phyloP scores from a whole-genome alignment of 2,113 vertebrate species.

The Rhombomys opimus region DNA sequence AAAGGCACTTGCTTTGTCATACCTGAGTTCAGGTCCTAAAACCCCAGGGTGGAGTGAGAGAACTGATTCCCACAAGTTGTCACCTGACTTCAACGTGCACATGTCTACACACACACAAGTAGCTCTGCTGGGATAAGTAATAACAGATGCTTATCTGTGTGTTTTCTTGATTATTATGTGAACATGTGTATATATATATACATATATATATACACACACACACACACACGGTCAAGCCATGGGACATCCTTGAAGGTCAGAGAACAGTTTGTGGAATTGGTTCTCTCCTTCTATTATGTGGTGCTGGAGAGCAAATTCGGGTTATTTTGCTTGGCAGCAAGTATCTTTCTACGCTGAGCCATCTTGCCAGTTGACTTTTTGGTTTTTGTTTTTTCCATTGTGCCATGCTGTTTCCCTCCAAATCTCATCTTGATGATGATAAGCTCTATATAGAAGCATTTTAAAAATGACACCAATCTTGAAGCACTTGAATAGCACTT shows the following conservation, averaged over 20 bases:
- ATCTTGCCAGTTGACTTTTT: not conserved
- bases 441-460: not conserved
- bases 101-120: not conserved
- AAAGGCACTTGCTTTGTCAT: not conserved
- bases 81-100: not conserved
- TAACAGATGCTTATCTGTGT: slow-evolving; percentile 10
- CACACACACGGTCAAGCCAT: not conserved
- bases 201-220: too few species aligned
- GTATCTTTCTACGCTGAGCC: too few species aligned
- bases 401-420: not conserved
- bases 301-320: not conserved
- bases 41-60: not conserved
- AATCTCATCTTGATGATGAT: not conserved
- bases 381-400: not conserved
- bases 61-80: not conserved
- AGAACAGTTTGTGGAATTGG: not conserved
- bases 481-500: not conserved
- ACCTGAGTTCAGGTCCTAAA: not conserved
- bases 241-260: not conserved
- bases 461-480: not conserved
- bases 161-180: slow-evolving; percentile 26
- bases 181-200: not conserved
- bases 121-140: slow-evolving; percentile 22
- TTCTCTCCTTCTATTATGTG: not conserved
- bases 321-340: not conserved